A percentile compares a stretch with the other conserved stretches of the same genome.
phyloP scores from a whole-genome alignment of 2,888 invertebrate species.

The Sinelater perroti region DNA sequence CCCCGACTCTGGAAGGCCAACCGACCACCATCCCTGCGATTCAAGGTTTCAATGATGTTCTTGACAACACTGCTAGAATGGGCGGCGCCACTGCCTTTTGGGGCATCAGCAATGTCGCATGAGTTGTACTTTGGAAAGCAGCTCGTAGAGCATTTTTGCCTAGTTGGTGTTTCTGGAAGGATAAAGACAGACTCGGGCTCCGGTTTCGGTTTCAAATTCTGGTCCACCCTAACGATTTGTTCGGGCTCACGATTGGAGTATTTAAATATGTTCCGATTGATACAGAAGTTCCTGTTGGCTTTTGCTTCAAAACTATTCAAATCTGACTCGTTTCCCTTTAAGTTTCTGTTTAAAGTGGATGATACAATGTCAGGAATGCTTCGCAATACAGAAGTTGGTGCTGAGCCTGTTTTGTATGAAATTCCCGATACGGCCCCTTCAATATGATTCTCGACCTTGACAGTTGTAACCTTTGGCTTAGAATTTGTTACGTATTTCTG shows the following conservation, averaged over 20 bases:
- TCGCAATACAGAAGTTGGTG: slow-evolving; percentile 1
- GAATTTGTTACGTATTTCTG: slow-evolving; percentile 51
- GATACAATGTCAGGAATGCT: slow-evolving; percentile 50
- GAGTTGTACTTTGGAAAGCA: background rate
- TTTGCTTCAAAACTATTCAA: background rate
- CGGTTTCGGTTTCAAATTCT: too few species aligned
- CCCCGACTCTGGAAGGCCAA: slow-evolving; percentile 50
- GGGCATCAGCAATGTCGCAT: background rate
- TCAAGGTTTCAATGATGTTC: slow-evolving; percentile 58
- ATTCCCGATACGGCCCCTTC: too few species aligned
- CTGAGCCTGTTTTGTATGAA: slow-evolving; percentile 17
- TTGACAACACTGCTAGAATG: slow-evolving; percentile 51
- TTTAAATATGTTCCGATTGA: slow-evolving; percentile 49
- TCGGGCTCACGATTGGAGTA: background rate
- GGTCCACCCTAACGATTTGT: too few species aligned
- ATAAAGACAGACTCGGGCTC: background rate
- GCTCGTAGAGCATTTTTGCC: background rate
- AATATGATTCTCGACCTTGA: background rate
- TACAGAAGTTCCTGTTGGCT: slow-evolving; percentile 40
- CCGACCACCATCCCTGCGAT: slow-evolving; percentile 52
- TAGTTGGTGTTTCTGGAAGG: too few species aligned
- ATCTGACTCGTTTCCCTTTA: background rate
- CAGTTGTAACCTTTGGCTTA: slow-evolving; percentile 17
- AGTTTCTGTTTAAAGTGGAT: slow-evolving; percentile 42
- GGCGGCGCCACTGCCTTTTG: slow-evolving; percentile 8